Conservation (phyloP, 2,888 invertebrate species). For the Harpagoxenus sublaevis region DNA sequence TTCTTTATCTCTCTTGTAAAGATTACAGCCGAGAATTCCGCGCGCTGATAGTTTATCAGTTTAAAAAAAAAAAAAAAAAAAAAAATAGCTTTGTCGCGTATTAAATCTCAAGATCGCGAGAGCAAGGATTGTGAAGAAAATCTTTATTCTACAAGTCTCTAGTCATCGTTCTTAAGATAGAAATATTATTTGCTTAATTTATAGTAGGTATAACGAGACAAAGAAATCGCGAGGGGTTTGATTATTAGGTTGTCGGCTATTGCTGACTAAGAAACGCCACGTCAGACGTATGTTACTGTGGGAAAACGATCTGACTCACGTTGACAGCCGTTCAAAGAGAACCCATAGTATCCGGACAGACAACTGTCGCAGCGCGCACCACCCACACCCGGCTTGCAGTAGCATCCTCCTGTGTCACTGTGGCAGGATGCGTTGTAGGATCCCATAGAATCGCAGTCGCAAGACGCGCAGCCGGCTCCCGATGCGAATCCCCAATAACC, state of each 20-base stretch:
- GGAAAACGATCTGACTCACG: conserved; percentile 87
- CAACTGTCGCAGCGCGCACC: conserved; percentile 92
- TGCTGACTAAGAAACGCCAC: background rate
- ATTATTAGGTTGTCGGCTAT: background rate
- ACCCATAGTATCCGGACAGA: conserved; percentile 92
- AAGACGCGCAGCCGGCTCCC: conserved; percentile 93
- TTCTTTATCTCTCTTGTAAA: background rate
- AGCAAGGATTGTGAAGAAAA: background rate
- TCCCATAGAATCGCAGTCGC: conserved; percentile 92
- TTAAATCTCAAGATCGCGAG: background rate
- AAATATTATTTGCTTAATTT: background rate
- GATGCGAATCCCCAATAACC: conserved; percentile 93
- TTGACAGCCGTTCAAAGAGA: conserved; percentile 92
- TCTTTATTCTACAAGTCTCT: background rate
- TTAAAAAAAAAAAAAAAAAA: background rate
- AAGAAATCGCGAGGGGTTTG: background rate
- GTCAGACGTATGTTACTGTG: background rate
- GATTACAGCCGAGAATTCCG: background rate
- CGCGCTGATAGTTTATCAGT: background rate
- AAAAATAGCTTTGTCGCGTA: background rate
- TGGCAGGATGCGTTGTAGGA: conserved; percentile 91
- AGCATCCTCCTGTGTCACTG: conserved; percentile 92
- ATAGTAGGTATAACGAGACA: background rate
- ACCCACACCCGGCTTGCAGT: conserved; percentile 92
- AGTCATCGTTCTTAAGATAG: background rate